Conservation (phyloP, 2,888 invertebrate species). For the Disparrhopalites patrizii region DNA sequence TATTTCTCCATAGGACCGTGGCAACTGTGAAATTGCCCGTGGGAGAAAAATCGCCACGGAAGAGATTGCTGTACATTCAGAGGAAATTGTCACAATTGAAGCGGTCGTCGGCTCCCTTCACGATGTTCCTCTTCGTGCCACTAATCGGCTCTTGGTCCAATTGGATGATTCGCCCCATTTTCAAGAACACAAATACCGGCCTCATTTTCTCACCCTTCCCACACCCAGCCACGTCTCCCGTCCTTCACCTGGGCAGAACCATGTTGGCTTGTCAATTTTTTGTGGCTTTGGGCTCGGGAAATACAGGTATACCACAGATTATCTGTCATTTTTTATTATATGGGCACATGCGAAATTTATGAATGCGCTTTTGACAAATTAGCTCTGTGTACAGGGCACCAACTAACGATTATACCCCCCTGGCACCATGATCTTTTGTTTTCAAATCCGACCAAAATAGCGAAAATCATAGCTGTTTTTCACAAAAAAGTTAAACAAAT, state of each 20-base stretch:
- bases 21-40: background rate
- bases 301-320: no score
- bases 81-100: background rate
- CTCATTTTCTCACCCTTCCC: background rate
- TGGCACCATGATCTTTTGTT: no score
- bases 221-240: no score
- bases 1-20: background rate
- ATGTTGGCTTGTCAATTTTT: background rate
- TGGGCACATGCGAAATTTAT: no score
- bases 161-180: background rate
- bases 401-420: no score
- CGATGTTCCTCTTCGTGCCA: background rate
- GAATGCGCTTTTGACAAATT: no score
- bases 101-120: background rate
- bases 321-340: no score
- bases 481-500: no score
- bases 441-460: no score
- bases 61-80: background rate
- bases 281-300: background rate
- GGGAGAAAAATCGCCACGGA: background rate
- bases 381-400: no score
- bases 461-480: no score
- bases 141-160: background rate
- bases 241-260: background rate
- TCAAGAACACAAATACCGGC: background rate